Conservation (phyloP, 2,888 invertebrate species). For the Nycteola revayana region DNA sequence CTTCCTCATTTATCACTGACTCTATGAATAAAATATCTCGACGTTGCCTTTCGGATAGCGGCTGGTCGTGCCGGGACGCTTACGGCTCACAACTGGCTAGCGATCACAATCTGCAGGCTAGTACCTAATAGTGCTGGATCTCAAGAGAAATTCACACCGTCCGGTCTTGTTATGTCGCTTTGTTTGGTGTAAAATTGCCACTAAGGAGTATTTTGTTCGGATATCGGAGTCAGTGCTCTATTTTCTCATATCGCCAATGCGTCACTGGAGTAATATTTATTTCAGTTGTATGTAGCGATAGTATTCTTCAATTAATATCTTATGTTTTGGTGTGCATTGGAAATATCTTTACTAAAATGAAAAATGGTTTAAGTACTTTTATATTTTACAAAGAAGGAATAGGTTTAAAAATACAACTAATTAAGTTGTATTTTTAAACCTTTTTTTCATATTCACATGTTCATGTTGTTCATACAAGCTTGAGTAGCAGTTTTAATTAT, state of each 20-base stretch:
- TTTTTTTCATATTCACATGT: too few relatives aligned
- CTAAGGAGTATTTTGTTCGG: constrained; percentile 38
- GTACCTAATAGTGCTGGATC: constrained; percentile 58
- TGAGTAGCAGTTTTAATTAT: too few relatives aligned
- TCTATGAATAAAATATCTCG: constrained; percentile 79
- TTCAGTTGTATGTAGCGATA: too few relatives aligned
- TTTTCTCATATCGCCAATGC: constrained; percentile 16
- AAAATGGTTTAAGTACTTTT: too few relatives aligned
- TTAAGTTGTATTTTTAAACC: too few relatives aligned
- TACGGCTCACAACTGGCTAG: constrained; percentile 49
- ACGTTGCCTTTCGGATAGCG: constrained; percentile 67
- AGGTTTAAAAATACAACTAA: too few relatives aligned
- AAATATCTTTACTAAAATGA: too few relatives aligned
- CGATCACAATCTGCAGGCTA: constrained; percentile 62
- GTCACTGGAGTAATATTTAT: constrained; percentile 1
- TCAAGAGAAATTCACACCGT: constrained; percentile 60
- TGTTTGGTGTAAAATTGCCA: constrained; percentile 49
- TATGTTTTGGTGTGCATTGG: too few relatives aligned
- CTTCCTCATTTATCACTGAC: constrained; percentile 73
- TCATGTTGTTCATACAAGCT: too few relatives aligned
- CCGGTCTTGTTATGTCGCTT: constrained; percentile 43
- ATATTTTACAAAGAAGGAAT: too few relatives aligned
- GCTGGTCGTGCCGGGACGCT: constrained; percentile 65
- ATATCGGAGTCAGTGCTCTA: constrained; percentile 16
- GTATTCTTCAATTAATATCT: too few relatives aligned